Base-by-base conservation (phyloP, 1,140 invertebrate genomes). In the Philopotamus ludificatus region DNA sequence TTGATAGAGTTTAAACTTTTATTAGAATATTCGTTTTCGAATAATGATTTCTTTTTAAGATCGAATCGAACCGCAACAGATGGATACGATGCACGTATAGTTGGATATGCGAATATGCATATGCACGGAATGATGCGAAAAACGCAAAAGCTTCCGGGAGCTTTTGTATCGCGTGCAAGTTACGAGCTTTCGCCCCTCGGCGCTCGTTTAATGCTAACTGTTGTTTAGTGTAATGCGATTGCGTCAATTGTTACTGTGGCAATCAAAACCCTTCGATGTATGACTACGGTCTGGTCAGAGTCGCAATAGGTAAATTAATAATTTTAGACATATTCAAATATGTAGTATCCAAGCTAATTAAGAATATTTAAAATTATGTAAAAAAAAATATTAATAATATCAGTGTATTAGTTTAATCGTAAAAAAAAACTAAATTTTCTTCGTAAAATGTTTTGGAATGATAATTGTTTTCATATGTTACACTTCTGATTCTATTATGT, bases 221-320 rank as follows among this genome's bases (percentile, higher is more conserved):
- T 69, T 63, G 63, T 69, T 69, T 69, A 69, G 63, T 66, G 60
- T 63, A 69, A 69, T 60, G 67, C 64, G 70, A 71, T 71, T 71
- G 66, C 64, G 70, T 71, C 70, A 71, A 64, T 69, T 69, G 63
- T 65, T 59, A 66, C 58, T 63, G 67, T 55, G 63, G 67, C 67
- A 69, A 69, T 69, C 67, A 69, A 65, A 66, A 60, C 61, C 25
- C 63, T 44, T 54, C 69, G 60, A 62, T 49, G 45, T 47, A 47
- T 20, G 51, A 34, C 28, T 12, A 34, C 12, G 28, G 4, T 12
- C 28, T 34, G 4, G 12, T 34, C 28, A 12, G 28, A 12, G 12
- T 12, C 28, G 28, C 4, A 34, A 4, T 34, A n/a, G n/a, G n/a
- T n/a, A n/a, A n/a, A n/a, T n/a, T n/a, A n/a, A n/a, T n/a, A n/a